Conservation (phyloP, 2,797 vertebrate genomes). For the Erithacus rubecula region DNA sequence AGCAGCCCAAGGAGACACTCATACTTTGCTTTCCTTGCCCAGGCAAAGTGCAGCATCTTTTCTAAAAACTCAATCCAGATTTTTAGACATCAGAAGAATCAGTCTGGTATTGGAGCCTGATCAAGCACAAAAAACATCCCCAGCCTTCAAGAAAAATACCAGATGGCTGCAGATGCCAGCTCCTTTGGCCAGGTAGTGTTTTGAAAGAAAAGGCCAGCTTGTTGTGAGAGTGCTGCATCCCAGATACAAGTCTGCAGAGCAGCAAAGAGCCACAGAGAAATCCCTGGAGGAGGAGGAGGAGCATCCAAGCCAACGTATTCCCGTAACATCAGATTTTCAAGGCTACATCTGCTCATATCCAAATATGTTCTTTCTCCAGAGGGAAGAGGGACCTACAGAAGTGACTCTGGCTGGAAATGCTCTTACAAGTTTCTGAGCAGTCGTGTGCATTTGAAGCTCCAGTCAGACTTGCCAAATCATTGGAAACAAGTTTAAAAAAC, state of each 20-base stretch:
- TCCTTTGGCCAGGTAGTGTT: constrained; percentile 14
- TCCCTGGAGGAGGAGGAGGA: constrained; percentile 14
- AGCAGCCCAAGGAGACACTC: not conserved
- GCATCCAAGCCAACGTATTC: not conserved
- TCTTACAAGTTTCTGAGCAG: not conserved
- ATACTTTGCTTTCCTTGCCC: not conserved
- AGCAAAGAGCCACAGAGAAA: not conserved
- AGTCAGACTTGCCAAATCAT: not conserved
- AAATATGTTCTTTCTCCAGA: constrained; percentile 7
- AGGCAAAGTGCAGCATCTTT: not conserved
- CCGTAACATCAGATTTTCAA: not conserved
- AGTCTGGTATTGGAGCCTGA: not conserved
- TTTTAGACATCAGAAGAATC: constrained; percentile 34
- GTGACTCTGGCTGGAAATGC: constrained; percentile 8
- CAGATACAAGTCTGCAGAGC: not conserved
- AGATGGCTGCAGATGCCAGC: constrained; percentile 59
- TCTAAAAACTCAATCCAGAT: constrained; percentile 26
- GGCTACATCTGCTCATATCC: not conserved
- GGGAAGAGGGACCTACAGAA: constrained; percentile 1
- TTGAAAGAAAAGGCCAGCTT: constrained; percentile 17
- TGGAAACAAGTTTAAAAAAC: not conserved
- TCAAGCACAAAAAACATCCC: constrained; percentile 28
- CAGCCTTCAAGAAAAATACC: constrained; percentile 27
- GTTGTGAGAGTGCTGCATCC: constrained; percentile 17
- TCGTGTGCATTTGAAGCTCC: not conserved